Percentiles rank a stretch among this genome's conserved stretches.
Conservation (phyloP, 2,113 vertebrate genomes). For the Argyrosomus japonicus region DNA sequence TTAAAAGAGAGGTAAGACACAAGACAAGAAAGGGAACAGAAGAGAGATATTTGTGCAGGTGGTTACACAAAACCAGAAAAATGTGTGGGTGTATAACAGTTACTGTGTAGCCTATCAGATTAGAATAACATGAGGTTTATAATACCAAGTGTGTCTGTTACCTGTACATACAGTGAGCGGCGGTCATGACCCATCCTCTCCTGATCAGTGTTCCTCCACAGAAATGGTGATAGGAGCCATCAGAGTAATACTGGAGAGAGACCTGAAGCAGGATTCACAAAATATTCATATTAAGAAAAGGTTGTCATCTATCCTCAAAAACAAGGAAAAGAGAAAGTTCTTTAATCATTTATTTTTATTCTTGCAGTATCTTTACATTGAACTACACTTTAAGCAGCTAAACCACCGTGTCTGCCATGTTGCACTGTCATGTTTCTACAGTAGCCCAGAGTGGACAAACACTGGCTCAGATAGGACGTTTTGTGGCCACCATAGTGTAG, state of each 20-base stretch:
- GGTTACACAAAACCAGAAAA: too few relatives aligned
- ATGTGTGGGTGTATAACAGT: background rate
- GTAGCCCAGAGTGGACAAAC: too few relatives aligned
- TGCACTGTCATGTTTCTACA: too few relatives aligned
- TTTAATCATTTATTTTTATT: background rate
- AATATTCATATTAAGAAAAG: background rate
- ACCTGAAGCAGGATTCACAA: slow-evolving; percentile 6
- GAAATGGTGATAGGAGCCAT: slow-evolving; percentile 80
- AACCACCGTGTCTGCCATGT: too few relatives aligned
- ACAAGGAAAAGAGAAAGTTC: background rate
- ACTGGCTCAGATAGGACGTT: too few relatives aligned
- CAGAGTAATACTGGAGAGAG: slow-evolving; percentile 74
- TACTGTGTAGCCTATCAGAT: background rate
- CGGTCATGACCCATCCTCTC: slow-evolving; percentile 85
- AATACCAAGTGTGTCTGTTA: background rate
- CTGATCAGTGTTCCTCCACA: slow-evolving; percentile 86
- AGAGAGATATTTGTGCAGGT: background rate
- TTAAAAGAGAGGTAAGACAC: background rate
- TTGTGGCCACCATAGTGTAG: too few relatives aligned
- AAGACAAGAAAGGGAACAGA: background rate
- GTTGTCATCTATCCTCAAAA: background rate
- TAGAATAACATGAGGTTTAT: background rate
- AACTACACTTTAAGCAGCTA: background rate
- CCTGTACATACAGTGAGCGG: slow-evolving; percentile 82
- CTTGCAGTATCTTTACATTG: background rate